Evolutionary conservation across 2,888 invertebrate genomes (phyloP), one percentile per base, ranked within the genome.

Genomic region (Meiosimyza decipiens): DNA sequence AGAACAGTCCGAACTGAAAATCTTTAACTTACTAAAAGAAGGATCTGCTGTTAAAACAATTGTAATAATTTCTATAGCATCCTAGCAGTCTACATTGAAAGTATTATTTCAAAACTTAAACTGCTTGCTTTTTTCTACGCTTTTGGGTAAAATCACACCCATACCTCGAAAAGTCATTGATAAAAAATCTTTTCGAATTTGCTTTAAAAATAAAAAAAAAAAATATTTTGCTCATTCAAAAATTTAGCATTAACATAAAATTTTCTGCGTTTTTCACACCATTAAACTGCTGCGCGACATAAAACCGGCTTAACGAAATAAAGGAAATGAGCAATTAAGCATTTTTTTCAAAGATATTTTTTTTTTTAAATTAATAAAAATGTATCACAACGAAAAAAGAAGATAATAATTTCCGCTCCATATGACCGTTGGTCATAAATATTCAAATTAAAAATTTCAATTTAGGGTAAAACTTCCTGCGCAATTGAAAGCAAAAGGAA

Each of bases 401-500:
- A 73, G 68, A 79, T 80, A 82, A 83, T 82, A 80, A 82, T 84
- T 84, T 84, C 83, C 84, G 78, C 82, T 78, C 77, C 81, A 84
- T 82, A 81, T 83, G 84, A 83, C 84, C 84, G 83, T 80, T 84
- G 84, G 84, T 82, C 84, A 84, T 84, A 84, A 84, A 84, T 84
- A 84, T 84, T 84, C 81, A 83, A 83, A 83, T 80, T 79, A 62
- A 60, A 64, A 71, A 57, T 63, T 71, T 47, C 71, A 66, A 70
- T 16, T 33, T 70, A 70, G 59, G 71, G 18, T 54, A 60, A 33
- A 13, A 69, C 64, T 64, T 64, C 64, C 64, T 50, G 63, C 22
- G 49, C 47, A 15, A 40, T 40, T 40, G 40, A 40, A 7, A 49
- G 40, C 7, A 40, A 60, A 22, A 9, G 9, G 47, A 12, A 50